phyloP scores from a whole-genome alignment of 2,797 vertebrate genomes.

The Gymnothorax reevesii region DNA sequence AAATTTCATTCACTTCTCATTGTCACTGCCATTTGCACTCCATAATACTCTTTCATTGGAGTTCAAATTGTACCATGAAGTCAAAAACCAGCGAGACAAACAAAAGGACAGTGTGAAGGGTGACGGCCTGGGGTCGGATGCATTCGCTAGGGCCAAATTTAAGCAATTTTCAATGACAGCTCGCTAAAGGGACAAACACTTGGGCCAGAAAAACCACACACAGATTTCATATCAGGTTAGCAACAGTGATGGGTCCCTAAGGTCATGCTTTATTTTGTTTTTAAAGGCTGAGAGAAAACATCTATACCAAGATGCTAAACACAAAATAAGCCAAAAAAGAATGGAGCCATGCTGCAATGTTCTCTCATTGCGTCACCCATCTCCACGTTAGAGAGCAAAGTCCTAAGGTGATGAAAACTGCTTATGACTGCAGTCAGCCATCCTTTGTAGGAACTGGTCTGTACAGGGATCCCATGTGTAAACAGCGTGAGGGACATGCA shows the following conservation, averaged over 20 bases:
- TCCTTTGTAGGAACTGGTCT: neutral
- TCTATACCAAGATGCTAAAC: neutral
- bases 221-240: neutral
- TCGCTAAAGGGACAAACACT: neutral
- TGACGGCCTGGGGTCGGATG: no score
- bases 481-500: slow-evolving; percentile 51
- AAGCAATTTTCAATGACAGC: neutral
- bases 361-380: slow-evolving; percentile 42
- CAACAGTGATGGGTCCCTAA: neutral
- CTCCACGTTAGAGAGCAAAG: neutral
- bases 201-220: neutral
- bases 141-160: neutral
- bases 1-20: neutral
- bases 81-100: neutral
- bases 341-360: slow-evolving; percentile 37
- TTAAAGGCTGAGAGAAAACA: neutral
- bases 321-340: slow-evolving; percentile 10
- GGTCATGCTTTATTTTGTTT: neutral
- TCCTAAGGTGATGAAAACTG: neutral
- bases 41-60: neutral
- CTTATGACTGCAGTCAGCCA: neutral
- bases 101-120: neutral
- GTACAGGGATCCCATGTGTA: slow-evolving; percentile 15
- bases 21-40: neutral
- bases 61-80: neutral